These are phyloP conservation scores for Lagopus leucura DNA, from an alignment of 2,113 vertebrate species.

Conservation along the genomic window DNA sequence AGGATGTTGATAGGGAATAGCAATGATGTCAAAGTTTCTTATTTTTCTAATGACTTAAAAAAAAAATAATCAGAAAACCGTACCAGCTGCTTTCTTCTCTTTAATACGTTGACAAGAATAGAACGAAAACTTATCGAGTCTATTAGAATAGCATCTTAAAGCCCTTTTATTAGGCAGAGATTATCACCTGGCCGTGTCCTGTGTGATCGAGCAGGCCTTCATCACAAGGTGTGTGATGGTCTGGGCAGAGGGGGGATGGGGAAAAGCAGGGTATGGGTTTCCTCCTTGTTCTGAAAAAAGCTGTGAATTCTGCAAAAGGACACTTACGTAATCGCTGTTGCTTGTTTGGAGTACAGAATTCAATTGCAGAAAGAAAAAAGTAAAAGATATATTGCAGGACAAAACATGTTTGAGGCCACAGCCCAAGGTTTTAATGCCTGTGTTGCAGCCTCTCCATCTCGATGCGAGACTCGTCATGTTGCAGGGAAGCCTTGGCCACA, in stretches of 20 bases:
- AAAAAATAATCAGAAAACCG: rapidly evolving
- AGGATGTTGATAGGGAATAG: neutral
- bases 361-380: neutral
- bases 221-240: neutral
- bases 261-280: rapidly evolving
- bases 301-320: neutral
- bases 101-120: rapidly evolving
- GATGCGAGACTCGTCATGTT: rapidly evolving
- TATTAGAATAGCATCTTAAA: neutral
- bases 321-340: neutral
- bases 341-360: neutral
- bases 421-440: rapidly evolving
- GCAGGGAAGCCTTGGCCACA: rapidly evolving
- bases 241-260: neutral
- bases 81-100: neutral
- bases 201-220: neutral
- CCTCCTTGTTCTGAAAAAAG: neutral
- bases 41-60: neutral
- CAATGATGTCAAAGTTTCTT: neutral
- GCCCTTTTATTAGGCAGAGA: neutral
- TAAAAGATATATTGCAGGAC: neutral
- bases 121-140: neutral
- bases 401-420: rapidly evolving
- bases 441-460: neutral
- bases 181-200: neutral